Evolutionary conservation across 2,888 invertebrate species (phyloP), one percentile per base, ranked within the genome.

Genomic region (Tricholauxania praeusta): DNA sequence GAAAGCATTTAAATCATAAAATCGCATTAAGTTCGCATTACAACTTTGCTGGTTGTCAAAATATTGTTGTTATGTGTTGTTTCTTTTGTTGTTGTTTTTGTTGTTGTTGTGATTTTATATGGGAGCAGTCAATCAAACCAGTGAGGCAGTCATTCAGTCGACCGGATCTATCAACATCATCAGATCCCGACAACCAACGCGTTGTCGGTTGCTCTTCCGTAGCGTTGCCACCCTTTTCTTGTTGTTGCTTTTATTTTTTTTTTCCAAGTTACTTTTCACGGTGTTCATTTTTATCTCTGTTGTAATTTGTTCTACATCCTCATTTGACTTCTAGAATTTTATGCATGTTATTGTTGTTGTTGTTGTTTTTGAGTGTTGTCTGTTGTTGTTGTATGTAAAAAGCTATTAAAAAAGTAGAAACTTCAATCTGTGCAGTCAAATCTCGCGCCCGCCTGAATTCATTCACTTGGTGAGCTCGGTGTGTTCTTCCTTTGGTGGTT

Each of bases 151-250:
- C 60, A 62, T 51, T 70, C 62, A 70, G 28, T 49, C 52, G 51
- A 70, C 39, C 69, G 55, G 62, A 70, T 70, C 69, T 48, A 69
- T 69, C 59, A 60, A 59, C 59, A 69, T 59, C 55, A 66, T 53
- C 66, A 51, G 62, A 39, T 39, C 10, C 39, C 39, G 39, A 39
- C 39, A 39, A 39, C 39, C 39, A 39, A 39, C 39, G 39, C 39
- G 39, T 39, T 39, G 39, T 39, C 39, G 39, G 39, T 39, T 39
- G 39, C 39, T 39, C 39, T 39, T 39, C 39, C 39, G 39, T 39
- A 39, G 39, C 39, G 39, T 39, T 39, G 39, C 39, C 39, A 39
- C 39, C 39, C 39, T 39, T 39, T 39, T 39, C 39, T 39, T 39
- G 39, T 39, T 39, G 39, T 39, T 39, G 1, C 8, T 39, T 39